Percentiles rank a stretch among this genome's conserved stretches.
Conservation (phyloP, 2,113 vertebrate species). For the Sceloporus undulatus region DNA sequence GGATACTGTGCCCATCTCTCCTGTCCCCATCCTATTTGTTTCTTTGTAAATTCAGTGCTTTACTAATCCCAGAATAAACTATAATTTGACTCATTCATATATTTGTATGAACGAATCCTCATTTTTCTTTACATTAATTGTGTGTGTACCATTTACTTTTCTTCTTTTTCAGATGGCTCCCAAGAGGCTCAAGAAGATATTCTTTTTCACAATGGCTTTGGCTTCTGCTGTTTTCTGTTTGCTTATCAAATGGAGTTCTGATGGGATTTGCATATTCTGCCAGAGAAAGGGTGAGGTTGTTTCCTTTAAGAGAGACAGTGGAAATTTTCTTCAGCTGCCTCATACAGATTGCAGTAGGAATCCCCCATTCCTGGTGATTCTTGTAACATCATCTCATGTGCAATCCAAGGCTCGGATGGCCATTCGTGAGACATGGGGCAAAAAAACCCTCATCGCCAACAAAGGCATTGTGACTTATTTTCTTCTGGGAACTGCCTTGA, state of each 20-base stretch:
- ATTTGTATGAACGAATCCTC: not conserved
- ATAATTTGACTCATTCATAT: not conserved
- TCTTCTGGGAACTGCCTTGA: slow-evolving; percentile 72
- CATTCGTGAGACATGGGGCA: slow-evolving; percentile 80
- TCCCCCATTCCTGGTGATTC: slow-evolving; percentile 77
- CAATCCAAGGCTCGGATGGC: slow-evolving; percentile 56
- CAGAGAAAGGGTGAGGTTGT: not conserved
- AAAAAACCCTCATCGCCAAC: not conserved
- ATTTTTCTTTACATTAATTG: not conserved
- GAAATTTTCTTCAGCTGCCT: slow-evolving; percentile 67
- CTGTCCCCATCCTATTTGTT: not conserved
- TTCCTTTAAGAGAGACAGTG: not conserved
- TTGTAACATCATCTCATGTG: slow-evolving; percentile 68
- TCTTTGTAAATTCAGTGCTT: not conserved
- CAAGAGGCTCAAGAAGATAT: slow-evolving; percentile 43
- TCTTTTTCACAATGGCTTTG: slow-evolving; percentile 48
- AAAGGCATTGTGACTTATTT: slow-evolving; percentile 69
- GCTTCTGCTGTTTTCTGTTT: slow-evolving; percentile 58
- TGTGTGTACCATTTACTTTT: slow-evolving; percentile 20
- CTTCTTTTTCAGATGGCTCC: slow-evolving; percentile 73
- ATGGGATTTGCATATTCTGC: not conserved
- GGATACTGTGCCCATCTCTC: too few relatives aligned
- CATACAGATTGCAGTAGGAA: slow-evolving; percentile 62
- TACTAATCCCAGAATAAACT: not conserved
- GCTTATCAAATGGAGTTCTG: slow-evolving; percentile 18